Evolutionary conservation across 2,797 vertebrate species (phyloP).

Genomic region (Oceanodroma leucorhoa): DNA sequence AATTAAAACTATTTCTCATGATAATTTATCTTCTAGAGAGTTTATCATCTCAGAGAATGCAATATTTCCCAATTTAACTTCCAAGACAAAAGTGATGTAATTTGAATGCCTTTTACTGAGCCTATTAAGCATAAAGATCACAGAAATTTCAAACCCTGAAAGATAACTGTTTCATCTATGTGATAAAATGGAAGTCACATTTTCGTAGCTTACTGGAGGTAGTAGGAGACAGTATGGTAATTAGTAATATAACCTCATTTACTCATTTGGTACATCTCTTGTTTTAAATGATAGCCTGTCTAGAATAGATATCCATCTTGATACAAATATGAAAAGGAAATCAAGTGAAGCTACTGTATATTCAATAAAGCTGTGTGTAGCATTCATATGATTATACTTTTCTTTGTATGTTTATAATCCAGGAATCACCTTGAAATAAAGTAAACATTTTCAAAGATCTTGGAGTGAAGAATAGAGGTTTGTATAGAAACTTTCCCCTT

Average conservation of each 20-base stretch:
- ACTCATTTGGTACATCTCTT: conserved; percentile 70
- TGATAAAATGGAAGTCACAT: conserved; percentile 80
- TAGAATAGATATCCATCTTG: conserved; percentile 67
- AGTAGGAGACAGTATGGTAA: conserved; percentile 77
- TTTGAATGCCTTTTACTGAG: conserved; percentile 83
- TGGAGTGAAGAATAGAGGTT: background rate
- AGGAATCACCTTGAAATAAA: conserved; percentile 46
- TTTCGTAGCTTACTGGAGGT: conserved; percentile 74
- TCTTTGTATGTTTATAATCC: conserved; percentile 17
- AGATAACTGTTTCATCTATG: conserved; percentile 84
- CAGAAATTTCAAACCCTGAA: conserved; percentile 82
- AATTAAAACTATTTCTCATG: conserved; percentile 85
- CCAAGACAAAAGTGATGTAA: conserved; percentile 82
- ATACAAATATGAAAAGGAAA: conserved; percentile 70
- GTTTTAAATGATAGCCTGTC: conserved; percentile 69
- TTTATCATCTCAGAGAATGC: conserved; percentile 80
- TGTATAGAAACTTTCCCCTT: background rate
- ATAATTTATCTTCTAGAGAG: conserved; percentile 82
- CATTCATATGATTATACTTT: background rate
- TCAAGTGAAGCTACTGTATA: conserved; percentile 50
- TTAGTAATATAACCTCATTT: conserved; percentile 81
- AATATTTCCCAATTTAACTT: conserved; percentile 84
- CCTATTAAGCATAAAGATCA: conserved; percentile 85
- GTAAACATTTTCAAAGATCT: conserved; percentile 1
- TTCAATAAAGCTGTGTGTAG: conserved; percentile 31